Evolutionary conservation across 2,113 vertebrate species (phyloP), one percentile per base, ranked within the genome.

Genomic region (Shinisaurus crocodilurus): DNA sequence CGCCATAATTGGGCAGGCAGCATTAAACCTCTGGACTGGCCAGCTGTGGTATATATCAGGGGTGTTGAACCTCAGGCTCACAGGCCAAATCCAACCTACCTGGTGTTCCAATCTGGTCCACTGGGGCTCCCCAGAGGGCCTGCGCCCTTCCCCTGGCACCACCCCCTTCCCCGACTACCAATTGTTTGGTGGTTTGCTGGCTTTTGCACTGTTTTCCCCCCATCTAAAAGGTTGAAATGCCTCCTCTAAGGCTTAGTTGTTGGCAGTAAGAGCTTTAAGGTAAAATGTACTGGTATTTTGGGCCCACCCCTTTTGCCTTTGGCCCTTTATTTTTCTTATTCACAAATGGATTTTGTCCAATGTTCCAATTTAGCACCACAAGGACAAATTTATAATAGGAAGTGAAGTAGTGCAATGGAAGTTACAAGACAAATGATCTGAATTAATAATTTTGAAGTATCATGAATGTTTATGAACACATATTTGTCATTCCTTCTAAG

Each of bases 391-490:
- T 75, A 74, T 86, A 95, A 27, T 89, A 91, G 85, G 69, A 94
- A 94, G 80, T 92, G 88, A 94, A 92, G 20, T 74, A 95, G 75
- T 60, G 76, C 89, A 94, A 94, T 88, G 86, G 93, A 93, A 94
- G 92, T 82, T 88, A 92, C 72, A 90, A 74, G 83, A 81, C 92
- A 83, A 72, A 83, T 83, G 90, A 90, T 95, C 96, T 95, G 91
- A 95, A 16, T 45, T 88, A 90, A 88, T 57, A 50, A 89, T 92
- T 95, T 96, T 92, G 91, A 94, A 96, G 90, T 50, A 96, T 48
- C 91, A 95, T 93, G 93, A 80, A 95, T 86, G 88, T 94, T 92
- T 91, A 95, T 90, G 90, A 96, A 94, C 91, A 93, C 89, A 85
- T 60, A 86, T 92, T 90, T 79, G 74, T n/a, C 20, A 77, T 32